Evolutionary conservation across 2,797 vertebrate genomes (phyloP).

Genomic region (Peromyscus aztecus): DNA sequence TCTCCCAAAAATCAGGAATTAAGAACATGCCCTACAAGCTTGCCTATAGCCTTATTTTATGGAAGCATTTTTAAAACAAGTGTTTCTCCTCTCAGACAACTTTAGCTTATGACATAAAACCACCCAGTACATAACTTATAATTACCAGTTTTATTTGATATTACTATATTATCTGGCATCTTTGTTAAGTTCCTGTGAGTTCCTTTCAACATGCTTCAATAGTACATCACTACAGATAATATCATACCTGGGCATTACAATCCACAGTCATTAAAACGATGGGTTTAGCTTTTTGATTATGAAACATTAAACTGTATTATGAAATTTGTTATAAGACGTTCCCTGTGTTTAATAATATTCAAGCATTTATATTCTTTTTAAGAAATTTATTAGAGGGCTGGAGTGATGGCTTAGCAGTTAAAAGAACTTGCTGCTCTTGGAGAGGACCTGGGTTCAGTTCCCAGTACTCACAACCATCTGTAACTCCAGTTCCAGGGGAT

Average conservation of each 20-base stretch:
- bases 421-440: neutral
- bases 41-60: neutral
- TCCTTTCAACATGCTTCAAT: no score
- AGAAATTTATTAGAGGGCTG: neutral
- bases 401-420: neutral
- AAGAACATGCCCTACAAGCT: neutral
- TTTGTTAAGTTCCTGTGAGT: neutral
- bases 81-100: rapidly evolving
- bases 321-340: neutral
- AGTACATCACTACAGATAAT: no score
- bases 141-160: neutral
- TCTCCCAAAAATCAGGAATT: neutral
- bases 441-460: neutral
- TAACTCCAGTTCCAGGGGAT: neutral
- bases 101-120: neutral
- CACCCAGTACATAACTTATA: neutral
- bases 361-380: neutral
- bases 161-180: neutral
- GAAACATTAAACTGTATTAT: neutral
- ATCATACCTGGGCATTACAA: neutral
- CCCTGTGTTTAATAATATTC: neutral
- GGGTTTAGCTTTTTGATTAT: neutral
- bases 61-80: neutral
- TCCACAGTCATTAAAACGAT: neutral
- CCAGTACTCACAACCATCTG: neutral